A percentile compares a stretch with the other conserved stretches of the same genome.
Conservation (phyloP, 2,888 invertebrate species). For the Himalopsyche kuldschensis region DNA sequence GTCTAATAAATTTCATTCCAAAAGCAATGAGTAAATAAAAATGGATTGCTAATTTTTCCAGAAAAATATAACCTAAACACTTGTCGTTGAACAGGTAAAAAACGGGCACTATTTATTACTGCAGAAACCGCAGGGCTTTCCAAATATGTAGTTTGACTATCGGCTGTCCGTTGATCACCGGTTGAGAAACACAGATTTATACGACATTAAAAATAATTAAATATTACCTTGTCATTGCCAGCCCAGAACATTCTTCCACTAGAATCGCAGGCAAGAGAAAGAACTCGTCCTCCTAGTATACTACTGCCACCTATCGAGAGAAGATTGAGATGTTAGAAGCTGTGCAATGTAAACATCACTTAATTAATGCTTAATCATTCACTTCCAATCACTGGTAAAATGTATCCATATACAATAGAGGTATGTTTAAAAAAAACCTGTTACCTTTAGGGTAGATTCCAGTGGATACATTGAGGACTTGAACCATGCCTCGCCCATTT, state of each 20-base stretch:
- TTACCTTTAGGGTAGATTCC: constrained; percentile 73
- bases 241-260: constrained; percentile 81
- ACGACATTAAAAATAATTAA: constrained; percentile 34
- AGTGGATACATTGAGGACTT: constrained; percentile 81
- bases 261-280: constrained; percentile 75
- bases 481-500: constrained; percentile 72
- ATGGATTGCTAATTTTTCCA: no score
- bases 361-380: not conserved
- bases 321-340: not conserved
- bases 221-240: constrained; percentile 71
- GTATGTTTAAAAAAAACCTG: constrained; percentile 16
- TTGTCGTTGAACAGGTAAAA: no score
- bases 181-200: not conserved
- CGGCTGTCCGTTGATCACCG: no score
- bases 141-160: no score
- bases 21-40: no score
- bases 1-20: no score
- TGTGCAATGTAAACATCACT: not conserved
- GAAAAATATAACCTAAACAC: no score
- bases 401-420: not conserved
- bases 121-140: no score
- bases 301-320: constrained; percentile 54
- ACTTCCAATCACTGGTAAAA: not conserved
- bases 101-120: no score
- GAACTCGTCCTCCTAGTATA: constrained; percentile 63